Base-by-base conservation (phyloP, 2,797 vertebrate genomes). In the Dryobates pubescens region DNA sequence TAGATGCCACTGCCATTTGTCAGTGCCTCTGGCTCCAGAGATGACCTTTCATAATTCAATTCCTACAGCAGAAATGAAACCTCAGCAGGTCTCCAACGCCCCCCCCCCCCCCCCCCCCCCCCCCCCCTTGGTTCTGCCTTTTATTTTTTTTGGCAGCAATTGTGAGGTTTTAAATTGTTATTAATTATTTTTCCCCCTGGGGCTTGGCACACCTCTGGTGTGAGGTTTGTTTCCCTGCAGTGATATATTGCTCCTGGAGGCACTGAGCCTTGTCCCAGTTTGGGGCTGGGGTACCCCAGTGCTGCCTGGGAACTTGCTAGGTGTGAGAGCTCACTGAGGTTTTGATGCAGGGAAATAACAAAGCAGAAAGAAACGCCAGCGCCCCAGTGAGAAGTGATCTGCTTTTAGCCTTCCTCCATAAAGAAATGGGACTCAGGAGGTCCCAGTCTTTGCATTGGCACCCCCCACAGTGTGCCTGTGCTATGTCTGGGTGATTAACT, bases 341-440 rank as follows among this genome's bases (percentile, higher is more conserved):
- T 71, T 59, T 54, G 38, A 14, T 34, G 36, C 61, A 47, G 29
- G 90, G 23, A 87, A 85, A 49, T n/a, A n/a, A 54, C 11, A 63
- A 85, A 77, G 14, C 27, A 68, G 64, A 27, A 69, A 65, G 41
- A 64, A 82, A 73, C 59, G 59, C 17, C n/a, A 22, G 23, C 0
- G 1, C 17, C 8, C 4, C 22, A 4, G 38, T 0, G 0, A 36
- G 61, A 61, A 56, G 29, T 1, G 4, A 11, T 16, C 32, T 15
- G 26, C 2, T 61, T 65, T 89, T 29, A 69, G 17, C 36, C 18
- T 73, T 83, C 3, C 10, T 26, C 38, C 4, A 0, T 36, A 29
- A 58, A 32, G 30, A 36, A 80, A 45, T 0, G 1, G 20, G 43
- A 29, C 4, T 82, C 41, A 9, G 38, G 54, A 67, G 9, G 32